Evolutionary conservation across 1,140 invertebrate genomes (phyloP), one percentile per base, ranked within the genome.

Genomic region (Archivesica marissinica): DNA sequence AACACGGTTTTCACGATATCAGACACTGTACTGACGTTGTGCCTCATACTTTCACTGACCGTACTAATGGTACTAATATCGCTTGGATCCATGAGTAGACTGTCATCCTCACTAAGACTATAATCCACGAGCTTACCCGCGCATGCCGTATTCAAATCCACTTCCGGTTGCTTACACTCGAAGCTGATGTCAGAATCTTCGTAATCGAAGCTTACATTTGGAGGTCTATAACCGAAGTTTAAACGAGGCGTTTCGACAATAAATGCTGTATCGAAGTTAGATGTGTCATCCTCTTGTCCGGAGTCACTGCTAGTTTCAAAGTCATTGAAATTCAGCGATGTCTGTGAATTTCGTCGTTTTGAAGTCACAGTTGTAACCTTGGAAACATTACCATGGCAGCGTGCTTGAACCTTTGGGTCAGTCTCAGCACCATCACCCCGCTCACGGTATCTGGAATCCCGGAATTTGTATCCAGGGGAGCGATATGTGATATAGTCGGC

Each of bases 401-500:
- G 30, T 0, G 13, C 15, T 0, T 11, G 4, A 13, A 13, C 20
- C 17, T 35, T 44, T 6, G 28, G 11, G n/a, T 9, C 35, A n/a
- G 68, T 17, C 23, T 83, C 80, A 0, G 80, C 80, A 4, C 80
- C 80, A 50, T 83, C 80, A 23, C 80, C 80, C n/a, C 35, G 80
- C 38, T 64, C 80, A 4, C 80, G 30, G 70, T 30, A 83, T 35
- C 54, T 25, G 11, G 68, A 30, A 33, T 75, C 70, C 0, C 47
- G 30, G 17, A 39, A 47, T 11, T 25, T 39, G 44, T 52, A 25
- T 0, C 50, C 47, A 0, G 79, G 79, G 13, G 80, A 75, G 15
- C 39, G 68, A 38, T 83, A 83, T 28, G 68, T 64, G 15, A 83
- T 83, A 41, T 83, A 83, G n/a, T 83, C 80, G 25, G 68, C 25